Base-by-base conservation (phyloP, 2,888 invertebrate species). In the Phasia obesa region DNA sequence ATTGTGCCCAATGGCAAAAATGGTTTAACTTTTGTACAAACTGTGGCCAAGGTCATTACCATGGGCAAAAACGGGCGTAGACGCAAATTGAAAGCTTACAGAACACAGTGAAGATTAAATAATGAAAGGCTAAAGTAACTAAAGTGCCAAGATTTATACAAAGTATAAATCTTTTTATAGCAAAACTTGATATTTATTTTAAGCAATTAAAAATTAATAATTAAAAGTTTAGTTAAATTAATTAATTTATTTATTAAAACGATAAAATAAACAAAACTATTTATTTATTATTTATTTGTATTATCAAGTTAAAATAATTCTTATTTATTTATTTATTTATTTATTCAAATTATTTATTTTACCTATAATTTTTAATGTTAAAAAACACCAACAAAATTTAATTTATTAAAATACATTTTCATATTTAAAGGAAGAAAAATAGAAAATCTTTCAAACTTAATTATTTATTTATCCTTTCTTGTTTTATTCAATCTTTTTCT, bases 1-100 rank as follows among this genome's bases (percentile, higher is more conserved):
- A 98, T 98, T 82, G 93, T 94, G 86, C 94, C 94, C 1, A 95
- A 96, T 0, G 96, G 95, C 21, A 93, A 93, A 86, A 97, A 97
- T 90, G 95, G 95, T 5, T 92, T 95, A 76, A 95, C 95, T 4
- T 96, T 95, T 13, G 92, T 96, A 7, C 92, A 94, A 86, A 94
- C 94, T 1, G 91, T 96, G 59, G 93, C 93, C 75, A 91, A 92
- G 84, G 93, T 93, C 49, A 92, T 92, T 25, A 90, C 90, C 65
- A 87, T 87, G 42, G 87, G 88, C 64, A 87, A 86, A 74, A 84
- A 86, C 17, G 78, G 77, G 23, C 86, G 86, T 62, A 85, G 85
- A 71, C 86, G 85, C 69, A 81, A 79, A 60, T 60, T 85, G 17
- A 85, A 85, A 57, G 81, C 80, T 19, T n/a, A 55, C 60, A 82